Base-by-base conservation (phyloP, 2,113 vertebrate species). In the Psittacula cyanocephala region DNA sequence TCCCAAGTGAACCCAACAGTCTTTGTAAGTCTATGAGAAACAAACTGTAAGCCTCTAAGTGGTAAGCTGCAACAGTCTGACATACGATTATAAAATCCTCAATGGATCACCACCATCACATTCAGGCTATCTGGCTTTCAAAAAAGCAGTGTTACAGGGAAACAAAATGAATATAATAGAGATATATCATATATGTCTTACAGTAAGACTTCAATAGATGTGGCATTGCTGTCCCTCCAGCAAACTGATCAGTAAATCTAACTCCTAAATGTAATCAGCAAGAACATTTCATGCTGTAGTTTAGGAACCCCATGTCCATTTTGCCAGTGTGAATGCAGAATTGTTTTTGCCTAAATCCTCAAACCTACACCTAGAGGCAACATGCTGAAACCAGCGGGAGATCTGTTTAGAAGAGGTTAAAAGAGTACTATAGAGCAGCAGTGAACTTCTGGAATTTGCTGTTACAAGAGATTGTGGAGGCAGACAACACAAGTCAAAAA, bases 61-160 rank as follows among this genome's bases (percentile, higher is more conserved):
- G 35, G 57, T 93, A 95, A 94, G 65, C 37, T 81, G 28, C 82
- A 81, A 19, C 4, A 69, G 28, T 53, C 31, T 71, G 72, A 70
- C 12, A 7, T 77, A 88, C 0, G 0, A 75, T 70, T 74, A 86
- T 7, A 67, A 82, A 88, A 68, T 19, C 33, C 20, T 71, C 39
- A 81, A 4, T 1, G 3, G 52, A 75, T 55, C 50, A 81, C 28
- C n/a, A 71, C 20, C 49, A 82, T 11, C 0, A 0, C 25, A 63
- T 62, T 62, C 41, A 80, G 68, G 19, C 31, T 82, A 69, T 12
- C 8, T 44, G 31, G 11, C 49, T 95, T 87, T 37, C 44, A 67
- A 82, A 86, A 75, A 65, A 69, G 5, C 35, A 81, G 43, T 7
- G 8, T 20, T 52, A 74, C 5, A 81, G 63, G 43, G 25, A 81